phyloP scores from a whole-genome alignment of 2,797 vertebrate species.

The Urocyon cinereoargenteus region DNA sequence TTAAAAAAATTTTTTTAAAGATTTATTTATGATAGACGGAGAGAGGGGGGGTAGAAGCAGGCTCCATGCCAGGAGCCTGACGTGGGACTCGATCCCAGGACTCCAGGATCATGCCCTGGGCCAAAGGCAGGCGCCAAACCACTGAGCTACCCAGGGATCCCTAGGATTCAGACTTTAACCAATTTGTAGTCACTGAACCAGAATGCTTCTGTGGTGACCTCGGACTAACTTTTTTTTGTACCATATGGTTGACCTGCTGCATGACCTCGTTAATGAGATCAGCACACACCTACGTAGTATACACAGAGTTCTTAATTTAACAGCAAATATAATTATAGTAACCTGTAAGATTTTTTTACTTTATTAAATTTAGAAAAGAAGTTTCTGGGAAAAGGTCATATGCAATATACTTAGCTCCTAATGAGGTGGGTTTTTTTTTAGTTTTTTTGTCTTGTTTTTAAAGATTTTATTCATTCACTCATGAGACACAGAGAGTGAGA shows the following conservation, averaged over 20 bases:
- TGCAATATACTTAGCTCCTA: not conserved
- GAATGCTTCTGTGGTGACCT: not conserved
- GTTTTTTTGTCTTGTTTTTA: too few relatives aligned
- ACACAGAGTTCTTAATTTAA: not conserved
- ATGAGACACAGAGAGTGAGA: too few relatives aligned
- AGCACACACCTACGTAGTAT: not conserved
- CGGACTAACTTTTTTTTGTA: not conserved
- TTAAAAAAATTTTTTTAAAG: too few relatives aligned
- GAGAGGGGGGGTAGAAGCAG: too few relatives aligned
- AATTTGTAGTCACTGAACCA: slow-evolving; percentile 3
- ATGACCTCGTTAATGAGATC: not conserved
- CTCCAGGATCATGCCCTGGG: too few relatives aligned
- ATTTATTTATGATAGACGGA: too few relatives aligned
- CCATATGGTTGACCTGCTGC: not conserved
- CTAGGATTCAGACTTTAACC: not conserved
- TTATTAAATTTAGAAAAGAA: slow-evolving; percentile 43
- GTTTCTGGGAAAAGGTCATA: not conserved
- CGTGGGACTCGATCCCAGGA: too few relatives aligned
- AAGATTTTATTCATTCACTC: too few relatives aligned
- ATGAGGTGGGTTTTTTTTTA: not conserved
- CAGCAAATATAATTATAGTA: not conserved
- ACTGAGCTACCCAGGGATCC: too few relatives aligned
- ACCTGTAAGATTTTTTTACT: not conserved
- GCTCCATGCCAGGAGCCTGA: too few relatives aligned
- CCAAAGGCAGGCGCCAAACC: too few relatives aligned